Evolutionary conservation across 2,113 vertebrate genomes (phyloP).

Genomic region (Gopherus flavomarginatus): DNA sequence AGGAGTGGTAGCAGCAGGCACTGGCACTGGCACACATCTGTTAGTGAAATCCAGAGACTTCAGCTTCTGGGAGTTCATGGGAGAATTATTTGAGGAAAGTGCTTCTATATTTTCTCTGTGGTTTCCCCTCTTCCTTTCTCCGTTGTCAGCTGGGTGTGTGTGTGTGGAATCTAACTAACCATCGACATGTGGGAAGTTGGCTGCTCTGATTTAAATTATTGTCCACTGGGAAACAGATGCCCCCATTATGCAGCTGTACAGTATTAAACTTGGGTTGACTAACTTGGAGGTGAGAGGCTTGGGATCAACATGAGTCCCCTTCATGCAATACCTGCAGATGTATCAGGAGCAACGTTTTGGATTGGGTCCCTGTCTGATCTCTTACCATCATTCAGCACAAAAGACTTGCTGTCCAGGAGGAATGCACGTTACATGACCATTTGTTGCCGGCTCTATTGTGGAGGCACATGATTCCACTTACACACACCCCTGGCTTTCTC

Average conservation of each 20-base stretch:
- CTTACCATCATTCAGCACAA: conserved; percentile 44
- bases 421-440: not conserved
- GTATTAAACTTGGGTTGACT: conserved; percentile 53
- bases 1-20: not conserved
- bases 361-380: conserved; percentile 55
- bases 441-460: not conserved
- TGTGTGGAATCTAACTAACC: not conserved
- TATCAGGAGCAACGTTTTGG: conserved; percentile 46
- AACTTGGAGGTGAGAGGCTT: conserved; percentile 44
- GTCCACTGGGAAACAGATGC: not conserved
- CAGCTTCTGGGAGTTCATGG: not conserved
- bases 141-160: not conserved
- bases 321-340: conserved; percentile 63
- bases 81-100: not conserved
- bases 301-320: not conserved
- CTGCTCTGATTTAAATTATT: not conserved
- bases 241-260: conserved; percentile 13
- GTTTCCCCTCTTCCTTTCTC: not conserved
- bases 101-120: not conserved
- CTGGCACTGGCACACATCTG: accelerated
- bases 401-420: conserved; percentile 12
- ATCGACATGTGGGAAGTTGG: not conserved
- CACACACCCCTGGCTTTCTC: not conserved
- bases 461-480: not conserved
- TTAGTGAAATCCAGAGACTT: not conserved